Base-by-base conservation (phyloP, 2,797 vertebrate species). In the Lagocephalus sceleratus region DNA sequence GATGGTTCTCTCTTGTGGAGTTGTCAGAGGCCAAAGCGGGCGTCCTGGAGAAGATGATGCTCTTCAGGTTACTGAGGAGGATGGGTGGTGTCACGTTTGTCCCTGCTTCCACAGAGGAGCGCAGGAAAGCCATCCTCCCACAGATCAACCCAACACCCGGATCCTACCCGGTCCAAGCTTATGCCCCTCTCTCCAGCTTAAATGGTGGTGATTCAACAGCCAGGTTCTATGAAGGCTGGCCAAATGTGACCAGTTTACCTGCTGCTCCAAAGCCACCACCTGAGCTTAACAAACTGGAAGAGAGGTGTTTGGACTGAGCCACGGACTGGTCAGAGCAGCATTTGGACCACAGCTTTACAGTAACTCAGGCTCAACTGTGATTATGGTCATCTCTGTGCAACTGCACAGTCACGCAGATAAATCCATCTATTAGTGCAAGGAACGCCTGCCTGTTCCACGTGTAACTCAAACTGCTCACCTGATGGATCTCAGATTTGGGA, bases 131-230 rank as follows among this genome's bases (percentile, higher is more conserved):
- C 0, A 67, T 89, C n/a, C 86, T 87, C 16, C 85, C 84, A 20
- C 76, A 65, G 16, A 78, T 87, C 47, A 86, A 73, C 15, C 83
- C 85, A 20, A 67, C 76, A 25, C 81, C 85, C 2, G 88, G 85
- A 4, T 84, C 84, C 10, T 89, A 88, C 64, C 88, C 86, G 0
- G 83, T 87, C 39, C 88, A 89, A 60, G 83, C 77, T 1, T 89
- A 89, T 0, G 83, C 78, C 20, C 81, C 75, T 2, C 2, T 68
- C 25, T 61, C 73, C 47, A 75, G 57, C 51, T n/a, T 68, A 0
- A 54, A 61, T 32, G 5, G 63, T 39, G 26, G 51, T 8, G 29
- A 57, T 12, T 17, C 29, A 2, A 3, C 14, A 0, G 12, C 23
- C 6, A 25, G 35, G 21, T 50, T 38, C 7, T 59, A 82, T 14